Conservation (phyloP, 1,140 invertebrate genomes). For the Diploscapter pachys region DNA sequence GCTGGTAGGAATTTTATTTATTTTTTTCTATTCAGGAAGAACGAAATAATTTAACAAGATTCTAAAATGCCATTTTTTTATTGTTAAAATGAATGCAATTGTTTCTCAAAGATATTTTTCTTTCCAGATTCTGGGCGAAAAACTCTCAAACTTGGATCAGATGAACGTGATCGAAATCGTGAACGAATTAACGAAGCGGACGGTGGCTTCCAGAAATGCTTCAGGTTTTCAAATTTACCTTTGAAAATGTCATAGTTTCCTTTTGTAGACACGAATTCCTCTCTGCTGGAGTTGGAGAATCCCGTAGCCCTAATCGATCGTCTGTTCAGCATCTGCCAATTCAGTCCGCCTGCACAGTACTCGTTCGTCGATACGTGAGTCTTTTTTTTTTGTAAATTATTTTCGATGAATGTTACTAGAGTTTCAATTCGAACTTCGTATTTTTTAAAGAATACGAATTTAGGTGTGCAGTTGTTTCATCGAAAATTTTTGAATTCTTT, state of each 20-base stretch:
- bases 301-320: not conserved
- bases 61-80: too few relatives aligned
- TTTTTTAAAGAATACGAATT: too few relatives aligned
- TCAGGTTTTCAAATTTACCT: not conserved
- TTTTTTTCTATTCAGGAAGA: not conserved
- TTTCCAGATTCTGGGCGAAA: constrained; percentile 9
- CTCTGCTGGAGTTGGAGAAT: not conserved
- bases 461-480: too few relatives aligned
- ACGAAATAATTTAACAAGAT: too few relatives aligned
- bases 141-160: not conserved
- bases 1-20: not conserved
- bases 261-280: not conserved
- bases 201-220: not conserved
- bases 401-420: too few relatives aligned
- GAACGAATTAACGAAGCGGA: not conserved
- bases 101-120: too few relatives aligned
- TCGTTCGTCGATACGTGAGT: too few relatives aligned
- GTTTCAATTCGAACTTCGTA: too few relatives aligned
- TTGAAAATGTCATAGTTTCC: not conserved
- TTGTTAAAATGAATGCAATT: too few relatives aligned
- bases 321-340: not conserved
- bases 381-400: too few relatives aligned
- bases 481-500: too few relatives aligned
- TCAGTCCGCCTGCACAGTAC: too few relatives aligned
- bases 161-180: constrained; percentile 7